Evolutionary conservation across 2,888 invertebrate species (phyloP), one percentile per base, ranked within the genome.

Genomic region (Platycnemis pennipes): DNA sequence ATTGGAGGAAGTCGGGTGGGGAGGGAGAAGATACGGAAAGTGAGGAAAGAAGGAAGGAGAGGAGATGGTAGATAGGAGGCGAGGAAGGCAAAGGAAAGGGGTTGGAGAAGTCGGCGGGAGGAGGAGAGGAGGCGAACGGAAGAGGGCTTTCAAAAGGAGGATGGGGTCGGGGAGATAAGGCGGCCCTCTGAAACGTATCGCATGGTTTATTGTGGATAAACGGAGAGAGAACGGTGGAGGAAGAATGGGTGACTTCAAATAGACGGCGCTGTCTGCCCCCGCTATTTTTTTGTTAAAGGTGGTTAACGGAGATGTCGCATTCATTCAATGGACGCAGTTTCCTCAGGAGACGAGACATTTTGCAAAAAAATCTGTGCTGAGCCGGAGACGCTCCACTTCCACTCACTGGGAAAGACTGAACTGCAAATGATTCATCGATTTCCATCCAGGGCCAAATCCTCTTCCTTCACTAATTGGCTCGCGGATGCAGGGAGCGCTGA

Each of bases 121-220:
- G 88, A 88, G 45, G 31, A 88, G 77, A n/a, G 37, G 46, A 44
- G 63, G 63, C 2, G 91, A 44, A 44, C 44, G 87, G 87, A 44
- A 87, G 87, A n/a, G 19, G 26, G 63, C n/a, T 42, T 42, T n/a
- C 26, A 42, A 45, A 44, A 26, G 91, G 13, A 44, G 63, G 44
- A 46, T 4, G n/a, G 46, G 45, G 63, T n/a, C 63, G 63, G 26
- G 63, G 26, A 44, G 63, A 42, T 56, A 63, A 42, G 42, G 56
- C 22, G 44, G 45, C 91, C 22, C 37, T n/a, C 42, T 91, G 56
- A 91, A 91, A 56, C 44, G 63, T 42, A 89, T 89, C 37, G 53
- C 42, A 91, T 91, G 44, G 44, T 91, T 91, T 44, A 63, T 77
- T 77, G 69, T 31, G 37, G 31, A 77, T 77, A 31, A 37, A 77